Conservation (phyloP, 1,140 invertebrate genomes). For the Pogonognathellus flavescens region DNA sequence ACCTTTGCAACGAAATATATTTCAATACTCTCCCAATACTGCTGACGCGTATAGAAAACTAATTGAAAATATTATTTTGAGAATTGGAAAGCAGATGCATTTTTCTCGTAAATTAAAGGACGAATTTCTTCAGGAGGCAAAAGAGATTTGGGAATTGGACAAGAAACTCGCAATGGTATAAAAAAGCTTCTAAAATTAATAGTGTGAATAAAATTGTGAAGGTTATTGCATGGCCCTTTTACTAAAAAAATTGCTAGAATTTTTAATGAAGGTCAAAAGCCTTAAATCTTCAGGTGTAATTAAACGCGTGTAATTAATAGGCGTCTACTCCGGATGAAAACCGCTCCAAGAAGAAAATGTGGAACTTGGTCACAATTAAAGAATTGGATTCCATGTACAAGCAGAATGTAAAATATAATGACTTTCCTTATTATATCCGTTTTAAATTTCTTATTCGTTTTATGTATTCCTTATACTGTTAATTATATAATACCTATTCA, state of each 20-base stretch:
- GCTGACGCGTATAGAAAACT: constrained; percentile 51
- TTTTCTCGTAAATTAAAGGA: constrained; percentile 32
- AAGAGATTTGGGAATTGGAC: constrained; percentile 50
- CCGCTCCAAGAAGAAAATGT: constrained; percentile 21
- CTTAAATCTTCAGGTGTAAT: neutral
- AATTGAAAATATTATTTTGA: constrained; percentile 36
- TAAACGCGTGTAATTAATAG: neutral
- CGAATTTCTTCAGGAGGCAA: neutral
- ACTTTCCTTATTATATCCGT: neutral
- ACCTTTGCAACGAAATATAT: constrained; percentile 47
- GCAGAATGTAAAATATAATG: neutral
- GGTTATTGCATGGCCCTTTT: too few relatives aligned
- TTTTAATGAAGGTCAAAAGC: neutral
- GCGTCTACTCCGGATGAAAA: constrained; percentile 6
- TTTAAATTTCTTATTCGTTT: neutral
- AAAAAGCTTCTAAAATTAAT: neutral
- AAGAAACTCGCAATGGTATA: constrained; percentile 53
- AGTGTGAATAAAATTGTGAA: neutral
- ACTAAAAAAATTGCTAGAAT: neutral
- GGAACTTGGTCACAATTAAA: constrained; percentile 17
- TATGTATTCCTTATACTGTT: too few relatives aligned
- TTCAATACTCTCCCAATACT: constrained; percentile 36
- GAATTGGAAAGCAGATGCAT: constrained; percentile 41
- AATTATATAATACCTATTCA: neutral
- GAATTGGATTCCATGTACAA: constrained; percentile 12